Evolutionary conservation across 2,797 vertebrate species (phyloP).

Genomic region (Amblyopsis hoosieri): DNA sequence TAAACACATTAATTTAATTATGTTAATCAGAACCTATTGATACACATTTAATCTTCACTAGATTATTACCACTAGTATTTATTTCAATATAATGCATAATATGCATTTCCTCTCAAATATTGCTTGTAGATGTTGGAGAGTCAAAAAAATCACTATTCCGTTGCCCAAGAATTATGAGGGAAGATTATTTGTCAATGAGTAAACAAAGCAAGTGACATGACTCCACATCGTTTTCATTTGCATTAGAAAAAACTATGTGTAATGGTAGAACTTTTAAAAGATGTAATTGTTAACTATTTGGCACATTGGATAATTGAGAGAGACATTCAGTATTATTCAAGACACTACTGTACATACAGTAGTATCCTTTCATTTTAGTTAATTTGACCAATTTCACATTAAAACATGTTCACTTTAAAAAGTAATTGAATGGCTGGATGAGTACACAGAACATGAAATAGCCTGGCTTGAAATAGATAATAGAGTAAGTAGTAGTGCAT

Average conservation of each 20-base stretch:
- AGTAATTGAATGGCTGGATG: background rate
- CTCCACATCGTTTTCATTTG: constrained; percentile 35
- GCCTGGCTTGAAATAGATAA: background rate
- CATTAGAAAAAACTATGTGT: constrained; percentile 18
- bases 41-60: constrained; percentile 18
- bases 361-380: no score
- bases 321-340: background rate
- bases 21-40: no score
- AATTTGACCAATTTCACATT: no score
- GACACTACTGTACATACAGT: no score
- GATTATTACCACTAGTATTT: constrained; percentile 25
- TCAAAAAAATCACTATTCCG: background rate
- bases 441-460: constrained; percentile 2
- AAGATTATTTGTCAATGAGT: constrained; percentile 64
- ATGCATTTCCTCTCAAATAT: constrained; percentile 18
- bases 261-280: constrained; percentile 20
- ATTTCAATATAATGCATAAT: constrained; percentile 5
- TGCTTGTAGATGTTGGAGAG: no score
- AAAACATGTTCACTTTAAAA: background rate
- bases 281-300: constrained; percentile 19
- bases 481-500: constrained; percentile 16
- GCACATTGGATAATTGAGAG: constrained; percentile 21
- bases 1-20: constrained; percentile 1
- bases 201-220: constrained; percentile 63
- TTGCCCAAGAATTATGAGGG: constrained; percentile 56